Evolutionary conservation across 2,113 vertebrate genomes (phyloP).

Genomic region (Entomyzon cyanotis): DNA sequence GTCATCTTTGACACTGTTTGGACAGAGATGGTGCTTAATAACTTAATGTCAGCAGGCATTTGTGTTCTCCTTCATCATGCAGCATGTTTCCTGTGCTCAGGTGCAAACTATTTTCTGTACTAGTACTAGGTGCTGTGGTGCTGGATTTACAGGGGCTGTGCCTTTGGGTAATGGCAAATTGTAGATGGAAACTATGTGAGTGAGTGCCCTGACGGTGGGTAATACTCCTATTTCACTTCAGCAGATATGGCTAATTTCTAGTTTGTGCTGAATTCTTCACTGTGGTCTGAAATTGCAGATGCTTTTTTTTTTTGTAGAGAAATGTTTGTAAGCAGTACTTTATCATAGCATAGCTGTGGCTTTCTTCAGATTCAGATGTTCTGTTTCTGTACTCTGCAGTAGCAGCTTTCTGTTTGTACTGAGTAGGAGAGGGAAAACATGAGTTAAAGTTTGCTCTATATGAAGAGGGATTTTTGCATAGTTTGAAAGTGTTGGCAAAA

Average conservation of each 20-base stretch:
- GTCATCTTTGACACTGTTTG: background rate
- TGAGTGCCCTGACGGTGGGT: background rate
- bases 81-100: background rate
- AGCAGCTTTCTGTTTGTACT: background rate
- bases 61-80: background rate
- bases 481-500: background rate
- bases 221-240: background rate
- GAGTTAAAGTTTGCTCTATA: constrained; percentile 32
- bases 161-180: background rate
- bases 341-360: background rate
- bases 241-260: background rate
- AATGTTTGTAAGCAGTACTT: background rate
- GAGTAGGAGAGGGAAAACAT: background rate
- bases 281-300: background rate
- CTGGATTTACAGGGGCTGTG: background rate
- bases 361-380: background rate
- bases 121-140: background rate
- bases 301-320: background rate
- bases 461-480: background rate
- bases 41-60: background rate
- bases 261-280: background rate
- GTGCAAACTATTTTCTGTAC: background rate
- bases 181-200: background rate
- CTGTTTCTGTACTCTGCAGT: background rate
- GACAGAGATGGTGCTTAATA: background rate